Base-by-base conservation (phyloP, 2,797 vertebrate species). In the Neosalanx taihuensis region DNA sequence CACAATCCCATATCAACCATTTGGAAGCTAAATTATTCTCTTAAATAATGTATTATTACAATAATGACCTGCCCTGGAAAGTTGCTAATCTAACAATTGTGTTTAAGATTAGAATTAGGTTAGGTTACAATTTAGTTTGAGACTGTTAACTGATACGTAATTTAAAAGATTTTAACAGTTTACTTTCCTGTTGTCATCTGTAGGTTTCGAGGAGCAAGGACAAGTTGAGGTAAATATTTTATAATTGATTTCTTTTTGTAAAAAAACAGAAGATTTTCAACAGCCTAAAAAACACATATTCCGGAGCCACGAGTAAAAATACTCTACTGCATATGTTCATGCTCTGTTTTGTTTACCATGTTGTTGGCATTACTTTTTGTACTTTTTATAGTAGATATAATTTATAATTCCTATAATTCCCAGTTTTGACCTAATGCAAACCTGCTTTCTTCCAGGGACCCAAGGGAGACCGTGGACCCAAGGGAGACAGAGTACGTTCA, bases 401-500 rank as follows among this genome's bases (percentile, higher is more conserved):
- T 60, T 58, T 15, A 59, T 23, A 33, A 6, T 17, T 10, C 1
- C 18, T 26, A 10, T 13, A 31, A 70, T 72, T 68, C 4, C 73
- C 46, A 61, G 30, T 17, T 30, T 56, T 53, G 31, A 51, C 46
- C 62, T 67, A 62, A 5, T 15, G 31, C 7, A 53, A 66, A 56
- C 20, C 62, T 74, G 62, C 37, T 29, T 29, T 69, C 53, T 62
- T 46, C 61, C 71, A 93, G 92, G 93, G 92, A 90, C 95, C 97
- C 84, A 93, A 87, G 77, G 96, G 96, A 92, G 91, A 93, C 6
- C 83, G 88, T 56, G 96, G 97, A 70, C 89, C 94, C 76, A 96
- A 90, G 85, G 97, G 97, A 83, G 95, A 96, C 0, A 92, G 90
- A 89, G 97, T 99, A 92, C 72, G 94, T 89, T 69, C 53, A 1